Evolutionary conservation across 2,113 vertebrate species (phyloP), one percentile per base, ranked within the genome.

Genomic region (Engraulis encrasicolus): DNA sequence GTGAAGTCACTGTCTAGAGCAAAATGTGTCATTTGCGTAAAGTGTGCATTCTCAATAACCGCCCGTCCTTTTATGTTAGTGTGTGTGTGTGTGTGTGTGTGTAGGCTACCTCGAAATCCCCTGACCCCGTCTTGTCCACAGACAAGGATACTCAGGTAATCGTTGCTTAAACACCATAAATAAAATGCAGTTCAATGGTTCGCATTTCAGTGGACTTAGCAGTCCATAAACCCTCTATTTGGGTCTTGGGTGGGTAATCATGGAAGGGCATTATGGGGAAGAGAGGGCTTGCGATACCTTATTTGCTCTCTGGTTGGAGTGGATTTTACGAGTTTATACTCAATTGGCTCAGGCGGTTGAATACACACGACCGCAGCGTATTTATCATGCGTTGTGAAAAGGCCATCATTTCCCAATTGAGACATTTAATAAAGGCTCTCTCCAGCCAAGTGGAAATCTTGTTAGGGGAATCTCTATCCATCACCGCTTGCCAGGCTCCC

Each of bases 391-490:
- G 79, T 34, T 27, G 38, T 61, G 50, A 61, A 50, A n/a, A 86
- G 31, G 85, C 50, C 50, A 86, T 89, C 61, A 87, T 88, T 87
- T 86, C 80, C 52, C 14, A 79, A 50, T 48, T 36, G 71, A 84
- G 84, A 88, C 83, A 78, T 84, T 88, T 85, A 88, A 86, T 89
- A 85, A 86, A 84, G 71, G 78, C 74, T 48, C 82, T 48, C 82
- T 88, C 82, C 89, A 88, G 82, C 78, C 81, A 84, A 88, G 89
- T 83, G 84, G 82, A 88, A 88, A 88, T 88, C 79, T 82, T 84
- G 85, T 88, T 88, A 88, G 83, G 83, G 80, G 82, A 87, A 84
- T 82, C 78, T 78, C 58, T 85, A 86, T 87, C 85, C 79, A 83
- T 87, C 79, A 78, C 80, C 79, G 71, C 18, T 82, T 61, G 83